Evolutionary conservation across 1,140 invertebrate species (phyloP).

Genomic region (Drosophila simulans): DNA sequence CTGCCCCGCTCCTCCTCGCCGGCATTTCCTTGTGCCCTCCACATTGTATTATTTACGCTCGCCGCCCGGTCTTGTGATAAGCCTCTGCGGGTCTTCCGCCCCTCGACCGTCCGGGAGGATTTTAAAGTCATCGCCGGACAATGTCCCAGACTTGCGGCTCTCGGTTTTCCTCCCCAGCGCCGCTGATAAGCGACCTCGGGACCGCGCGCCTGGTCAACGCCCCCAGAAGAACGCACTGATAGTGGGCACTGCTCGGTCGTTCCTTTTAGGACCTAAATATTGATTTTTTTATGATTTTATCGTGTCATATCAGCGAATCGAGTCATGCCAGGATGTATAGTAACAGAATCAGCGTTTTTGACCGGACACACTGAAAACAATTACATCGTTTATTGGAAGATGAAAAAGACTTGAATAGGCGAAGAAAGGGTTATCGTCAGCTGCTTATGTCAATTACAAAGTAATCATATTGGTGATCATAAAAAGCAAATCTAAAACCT

Average conservation of each 20-base stretch:
- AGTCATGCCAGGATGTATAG: conserved; percentile 16
- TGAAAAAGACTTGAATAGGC: no score
- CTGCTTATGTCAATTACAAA: no score
- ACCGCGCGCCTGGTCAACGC: conserved; percentile 60
- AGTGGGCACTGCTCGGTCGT: conserved; percentile 13
- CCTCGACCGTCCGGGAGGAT: conserved; percentile 58
- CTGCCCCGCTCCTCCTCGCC: conserved; percentile 14
- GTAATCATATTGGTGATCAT: no score
- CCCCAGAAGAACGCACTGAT: conserved; percentile 56
- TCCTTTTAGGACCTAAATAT: conserved; percentile 39
- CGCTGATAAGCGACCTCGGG: conserved; percentile 55
- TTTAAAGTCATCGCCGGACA: conserved; percentile 62
- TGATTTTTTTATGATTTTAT: conserved; percentile 26
- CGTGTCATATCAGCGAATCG: conserved; percentile 1
- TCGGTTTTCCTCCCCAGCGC: conserved; percentile 11
- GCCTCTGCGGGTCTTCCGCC: conserved; percentile 72
- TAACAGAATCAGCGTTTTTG: neutral
- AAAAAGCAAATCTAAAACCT: no score
- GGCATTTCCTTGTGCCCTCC: conserved; percentile 29
- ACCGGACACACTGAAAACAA: neutral
- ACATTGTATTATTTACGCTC: conserved; percentile 61
- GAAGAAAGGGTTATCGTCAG: no score
- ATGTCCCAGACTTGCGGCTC: conserved; percentile 53
- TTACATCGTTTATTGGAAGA: no score
- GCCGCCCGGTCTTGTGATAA: conserved; percentile 57